phyloP scores from a whole-genome alignment of 1,140 invertebrate species.

The Ceratitis capitata region DNA sequence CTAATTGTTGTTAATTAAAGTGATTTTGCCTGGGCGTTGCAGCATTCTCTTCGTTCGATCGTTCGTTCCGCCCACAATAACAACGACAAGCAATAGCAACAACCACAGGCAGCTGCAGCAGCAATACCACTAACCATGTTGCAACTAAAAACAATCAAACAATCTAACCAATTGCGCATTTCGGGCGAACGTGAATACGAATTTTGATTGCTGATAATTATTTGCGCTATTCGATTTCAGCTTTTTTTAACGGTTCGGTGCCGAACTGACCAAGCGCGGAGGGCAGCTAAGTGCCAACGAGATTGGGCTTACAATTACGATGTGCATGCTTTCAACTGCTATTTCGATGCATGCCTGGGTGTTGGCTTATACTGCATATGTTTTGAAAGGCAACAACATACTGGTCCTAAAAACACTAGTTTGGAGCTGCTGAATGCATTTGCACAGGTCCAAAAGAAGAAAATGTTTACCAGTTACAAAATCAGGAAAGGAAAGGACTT shows the following conservation, averaged over 20 bases:
- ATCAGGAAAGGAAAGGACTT: too few species aligned
- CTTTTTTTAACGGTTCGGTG: background rate
- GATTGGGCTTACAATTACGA: too few species aligned
- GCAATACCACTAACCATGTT: background rate
- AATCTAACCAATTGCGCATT: background rate
- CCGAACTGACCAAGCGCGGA: background rate
- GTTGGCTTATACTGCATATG: too few species aligned
- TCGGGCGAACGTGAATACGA: background rate
- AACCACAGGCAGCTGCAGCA: background rate
- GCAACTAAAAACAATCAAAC: background rate
- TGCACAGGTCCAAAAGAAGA: too few species aligned
- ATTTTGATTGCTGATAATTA: conserved; percentile 33
- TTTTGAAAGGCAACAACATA: too few species aligned
- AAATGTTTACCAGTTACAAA: too few species aligned
- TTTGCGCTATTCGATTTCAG: conserved; percentile 3
- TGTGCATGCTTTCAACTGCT: too few species aligned
- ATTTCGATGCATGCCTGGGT: too few species aligned
- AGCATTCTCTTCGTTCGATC: background rate
- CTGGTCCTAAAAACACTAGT: too few species aligned
- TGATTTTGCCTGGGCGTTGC: background rate
- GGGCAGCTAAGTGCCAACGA: too few species aligned
- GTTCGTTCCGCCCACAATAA: background rate
- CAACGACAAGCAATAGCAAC: background rate
- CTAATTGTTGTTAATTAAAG: conserved; percentile 38
- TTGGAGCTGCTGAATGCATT: too few species aligned